phyloP scores from a whole-genome alignment of 2,113 vertebrate genomes.

The Aix galericulata region DNA sequence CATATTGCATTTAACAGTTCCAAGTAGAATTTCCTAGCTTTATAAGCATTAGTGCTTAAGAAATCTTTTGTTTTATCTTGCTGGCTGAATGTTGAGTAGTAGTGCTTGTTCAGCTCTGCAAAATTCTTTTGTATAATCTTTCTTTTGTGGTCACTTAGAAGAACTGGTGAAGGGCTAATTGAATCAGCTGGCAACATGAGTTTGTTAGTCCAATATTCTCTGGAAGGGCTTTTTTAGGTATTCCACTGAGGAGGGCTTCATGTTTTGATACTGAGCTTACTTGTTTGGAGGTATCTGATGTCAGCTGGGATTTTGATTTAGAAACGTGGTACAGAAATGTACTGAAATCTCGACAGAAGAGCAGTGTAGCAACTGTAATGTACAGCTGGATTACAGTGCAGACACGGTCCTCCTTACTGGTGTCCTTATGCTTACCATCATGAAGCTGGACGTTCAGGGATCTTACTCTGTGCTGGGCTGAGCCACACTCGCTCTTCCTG shows the following conservation, averaged over 20 bases:
- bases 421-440: fast-evolving
- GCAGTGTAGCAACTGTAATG: not conserved
- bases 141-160: not conserved
- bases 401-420: not conserved
- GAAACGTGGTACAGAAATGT: not conserved
- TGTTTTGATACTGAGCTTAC: not conserved
- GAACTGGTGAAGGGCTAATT: not conserved
- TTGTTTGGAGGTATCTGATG: not conserved
- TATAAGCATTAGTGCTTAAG: not conserved
- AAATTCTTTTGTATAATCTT: not conserved
- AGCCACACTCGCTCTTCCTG: not conserved
- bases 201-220: not conserved
- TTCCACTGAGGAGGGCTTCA: not conserved
- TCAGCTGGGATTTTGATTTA: not conserved
- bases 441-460: not conserved
- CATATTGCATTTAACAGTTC: not conserved
- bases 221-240: not conserved
- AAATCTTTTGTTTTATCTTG: not conserved
- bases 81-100: not conserved
- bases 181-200: not conserved
- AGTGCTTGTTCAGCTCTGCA: not conserved
- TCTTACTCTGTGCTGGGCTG: not conserved
- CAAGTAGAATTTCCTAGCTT: not conserved
- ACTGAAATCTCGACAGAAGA: not conserved
- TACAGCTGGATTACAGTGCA: not conserved